Evolutionary conservation across 2,888 invertebrate genomes (phyloP).

Genomic region (Sinelater perroti): DNA sequence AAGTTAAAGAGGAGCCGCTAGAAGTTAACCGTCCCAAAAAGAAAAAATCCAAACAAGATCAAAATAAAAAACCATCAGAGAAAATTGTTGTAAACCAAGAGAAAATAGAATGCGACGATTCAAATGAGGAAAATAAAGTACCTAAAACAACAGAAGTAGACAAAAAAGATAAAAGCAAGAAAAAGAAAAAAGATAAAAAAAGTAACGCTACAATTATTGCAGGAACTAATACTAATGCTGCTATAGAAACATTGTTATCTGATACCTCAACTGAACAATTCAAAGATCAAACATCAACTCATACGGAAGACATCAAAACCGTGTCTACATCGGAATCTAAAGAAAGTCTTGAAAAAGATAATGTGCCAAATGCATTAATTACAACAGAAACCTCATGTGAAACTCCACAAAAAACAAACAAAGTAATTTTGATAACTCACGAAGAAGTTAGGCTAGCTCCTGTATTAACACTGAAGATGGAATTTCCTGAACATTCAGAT

Average conservation of each 20-base stretch:
- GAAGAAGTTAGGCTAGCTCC: slow-evolving; percentile 76
- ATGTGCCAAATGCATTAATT: not conserved
- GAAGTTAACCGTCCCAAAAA: not conserved
- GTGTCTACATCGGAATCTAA: not conserved
- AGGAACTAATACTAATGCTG: too few relatives aligned
- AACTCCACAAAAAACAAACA: slow-evolving; percentile 51
- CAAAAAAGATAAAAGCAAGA: slow-evolving; percentile 4
- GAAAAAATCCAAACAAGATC: slow-evolving; percentile 1
- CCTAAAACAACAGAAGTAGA: not conserved
- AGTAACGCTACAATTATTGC: too few relatives aligned
- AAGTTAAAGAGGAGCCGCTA: too few relatives aligned
- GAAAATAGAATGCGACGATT: not conserved
- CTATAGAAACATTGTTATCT: too few relatives aligned
- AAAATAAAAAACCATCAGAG: not conserved
- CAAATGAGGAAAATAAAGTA: not conserved
- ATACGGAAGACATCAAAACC: too few relatives aligned
- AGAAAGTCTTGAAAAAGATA: not conserved
- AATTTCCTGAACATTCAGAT: slow-evolving; percentile 58
- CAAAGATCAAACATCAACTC: too few relatives aligned
- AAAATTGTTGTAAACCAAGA: not conserved
- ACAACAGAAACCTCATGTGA: not conserved
- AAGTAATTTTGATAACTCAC: slow-evolving; percentile 75
- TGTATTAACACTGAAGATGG: slow-evolving; percentile 71
- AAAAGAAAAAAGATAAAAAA: slow-evolving; percentile 14
- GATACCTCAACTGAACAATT: not conserved